Evolutionary conservation across 2,888 invertebrate genomes (phyloP).

Genomic region (Mythimna lalbum): DNA sequence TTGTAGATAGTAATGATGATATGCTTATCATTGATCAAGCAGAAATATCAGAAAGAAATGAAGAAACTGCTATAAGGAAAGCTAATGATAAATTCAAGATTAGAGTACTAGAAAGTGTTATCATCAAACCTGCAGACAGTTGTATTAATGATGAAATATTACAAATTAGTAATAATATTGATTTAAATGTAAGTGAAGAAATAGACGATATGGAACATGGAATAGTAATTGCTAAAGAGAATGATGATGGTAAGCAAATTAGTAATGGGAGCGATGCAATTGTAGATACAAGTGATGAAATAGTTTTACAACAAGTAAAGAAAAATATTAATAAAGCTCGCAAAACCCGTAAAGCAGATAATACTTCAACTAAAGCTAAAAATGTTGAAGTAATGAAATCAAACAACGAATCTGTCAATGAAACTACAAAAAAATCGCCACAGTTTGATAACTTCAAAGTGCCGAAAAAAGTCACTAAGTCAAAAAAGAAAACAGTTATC

Average conservation of each 20-base stretch:
- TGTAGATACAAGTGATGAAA: neutral
- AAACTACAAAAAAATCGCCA: neutral
- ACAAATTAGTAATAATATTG: neutral
- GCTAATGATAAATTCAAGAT: neutral
- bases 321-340: neutral
- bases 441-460: constrained; percentile 36
- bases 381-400: neutral
- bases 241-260: neutral
- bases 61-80: neutral
- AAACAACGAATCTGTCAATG: neutral
- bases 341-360: neutral
- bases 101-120: constrained; percentile 8
- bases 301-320: neutral
- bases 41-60: neutral
- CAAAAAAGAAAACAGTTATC: neutral
- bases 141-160: neutral
- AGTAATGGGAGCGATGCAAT: neutral
- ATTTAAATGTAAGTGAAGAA: neutral
- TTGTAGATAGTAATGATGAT: neutral
- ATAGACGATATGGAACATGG: neutral
- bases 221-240: neutral
- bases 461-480: neutral
- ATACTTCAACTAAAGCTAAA: neutral
- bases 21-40: neutral
- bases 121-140: constrained; percentile 17